Percentiles rank a stretch among this genome's conserved stretches.
phyloP scores from a whole-genome alignment of 2,888 invertebrate genomes.

The Sialis fuliginosa region DNA sequence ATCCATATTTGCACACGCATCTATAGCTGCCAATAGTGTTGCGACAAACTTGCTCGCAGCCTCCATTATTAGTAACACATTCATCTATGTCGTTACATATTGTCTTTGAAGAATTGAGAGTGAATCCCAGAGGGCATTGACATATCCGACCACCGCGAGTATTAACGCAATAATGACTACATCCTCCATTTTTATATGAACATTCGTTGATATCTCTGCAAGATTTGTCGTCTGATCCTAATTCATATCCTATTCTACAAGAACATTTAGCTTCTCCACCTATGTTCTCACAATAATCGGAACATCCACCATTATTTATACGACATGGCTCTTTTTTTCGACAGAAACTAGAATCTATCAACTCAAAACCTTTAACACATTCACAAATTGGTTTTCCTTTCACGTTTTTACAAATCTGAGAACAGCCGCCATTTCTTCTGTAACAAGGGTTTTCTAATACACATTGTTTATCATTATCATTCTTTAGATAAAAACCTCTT shows the following conservation, averaged over 20 bases:
- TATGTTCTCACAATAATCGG: constrained; percentile 36
- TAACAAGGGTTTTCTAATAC: constrained; percentile 17
- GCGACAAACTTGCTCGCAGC: constrained; percentile 22
- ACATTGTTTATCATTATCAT: constrained; percentile 11
- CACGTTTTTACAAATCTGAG: constrained; percentile 29
- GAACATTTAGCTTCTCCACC: constrained; percentile 30
- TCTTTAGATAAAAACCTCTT: constrained; percentile 23
- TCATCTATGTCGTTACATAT: constrained; percentile 30
- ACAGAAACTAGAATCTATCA: constrained; percentile 21
- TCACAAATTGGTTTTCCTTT: constrained; percentile 31
- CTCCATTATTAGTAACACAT: constrained; percentile 24
- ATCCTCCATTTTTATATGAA: constrained; percentile 18
- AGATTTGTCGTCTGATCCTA: constrained; percentile 19
- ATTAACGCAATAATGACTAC: constrained; percentile 27
- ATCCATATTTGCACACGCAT: constrained; percentile 30
- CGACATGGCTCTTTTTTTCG: constrained; percentile 16
- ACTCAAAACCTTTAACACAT: constrained; percentile 30
- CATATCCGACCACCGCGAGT: constrained; percentile 26
- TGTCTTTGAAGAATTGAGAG: too few species aligned
- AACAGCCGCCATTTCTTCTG: constrained; percentile 26
- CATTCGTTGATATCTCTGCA: constrained; percentile 15
- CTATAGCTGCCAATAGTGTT: constrained; percentile 29
- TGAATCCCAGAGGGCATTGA: constrained; percentile 19
- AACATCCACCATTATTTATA: constrained; percentile 29
- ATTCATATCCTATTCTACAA: constrained; percentile 26